Evolutionary conservation across 2,888 invertebrate genomes (phyloP), one percentile per base, ranked within the genome.

Genomic region (Spisula subtruncata): DNA sequence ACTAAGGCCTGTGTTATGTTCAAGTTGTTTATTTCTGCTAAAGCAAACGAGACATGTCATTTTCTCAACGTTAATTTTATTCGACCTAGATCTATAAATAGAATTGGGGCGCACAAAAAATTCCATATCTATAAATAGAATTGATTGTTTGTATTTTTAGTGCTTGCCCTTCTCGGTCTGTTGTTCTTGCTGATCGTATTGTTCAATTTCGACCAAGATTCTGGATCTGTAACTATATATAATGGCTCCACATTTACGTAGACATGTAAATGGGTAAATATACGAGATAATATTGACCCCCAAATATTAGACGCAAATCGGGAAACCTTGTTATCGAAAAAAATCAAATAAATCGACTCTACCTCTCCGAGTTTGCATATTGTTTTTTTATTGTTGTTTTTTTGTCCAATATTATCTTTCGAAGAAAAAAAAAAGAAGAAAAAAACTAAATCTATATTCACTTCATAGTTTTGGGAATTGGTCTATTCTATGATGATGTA

Each of bases 351-450:
- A 35, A 1, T 8, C 12, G 51, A 51, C 51, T 46, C 16, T 85
- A 29, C 12, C 41, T 56, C 85, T 80, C 79, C 85, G 85, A 85
- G 79, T 85, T 85, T 85, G 85, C 85, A 85, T 75, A 80, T 79
- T 85, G 85, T 29, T 66, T 66, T 25, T 66, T 66, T n/a, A n/a
- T 66, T 66, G 6, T 75, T 18, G 2, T 16, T 14, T 32, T 10
- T 75, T 75, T 14, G 29, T 25, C 75, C 35, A 18, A 75, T 2
- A 10, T 75, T 1, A 2, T 5, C 2, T 41, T 8, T 41, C 2
- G 8, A 41, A 2, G 4, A 5, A 41, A 41, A 41, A 41, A 41
- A 41, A 41, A 41, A 5, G 4, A 41, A 41, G 41, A 6, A 60
- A 60, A 60, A 60, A n/a, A n/a, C n/a, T n/a, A n/a, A n/a, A n/a